Base-by-base conservation (phyloP, 2,888 invertebrate genomes). In the Graphium colonna region DNA sequence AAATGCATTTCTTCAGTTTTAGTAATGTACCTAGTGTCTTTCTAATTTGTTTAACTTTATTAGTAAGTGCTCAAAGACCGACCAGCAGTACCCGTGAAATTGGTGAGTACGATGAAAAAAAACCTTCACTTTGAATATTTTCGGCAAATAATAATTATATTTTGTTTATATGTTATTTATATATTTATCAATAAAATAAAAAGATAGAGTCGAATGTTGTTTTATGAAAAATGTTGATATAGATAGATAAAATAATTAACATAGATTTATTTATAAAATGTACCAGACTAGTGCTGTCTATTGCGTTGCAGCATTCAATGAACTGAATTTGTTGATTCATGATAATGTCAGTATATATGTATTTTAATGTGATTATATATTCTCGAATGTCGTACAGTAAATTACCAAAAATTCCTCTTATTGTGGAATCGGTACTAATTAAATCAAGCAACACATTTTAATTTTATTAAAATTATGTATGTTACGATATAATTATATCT, bases 21-120 rank as follows among this genome's bases (percentile, higher is more conserved):
- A 77, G 76, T 56, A 78, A 78, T 61, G 68, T 87, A 60, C 79
- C 78, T 18, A 77, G 82, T 80, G 82, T 88, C 60, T 59, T 90
- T 59, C 61, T 90, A 67, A 75, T 88, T 61, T 82, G 80, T 33
- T 64, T 90, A 62, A 78, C 88, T 62, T 69, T 89, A 52, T 66
- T 90, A 61, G 84, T 79, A 39, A 85, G 76, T 71, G 88, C 89
- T 46, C 90, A 90, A 71, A 83, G 84, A 66, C 65, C 80, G 8
- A 74, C 84, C 0, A 79, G 77, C 55, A 78, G 76, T 60, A 71
- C 76, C 52, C 77, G 79, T 73, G 84, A 87, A 67, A 76, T 77
- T 68, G 89, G 90, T 89, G 61, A 83, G 87, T 79, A 45, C 18
- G 21, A 40, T 42, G 47, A 18, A 53, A 15, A n/a, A 44, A 44